phyloP scores from a whole-genome alignment of 2,888 invertebrate genomes.

The Aspidapion aeneum region DNA sequence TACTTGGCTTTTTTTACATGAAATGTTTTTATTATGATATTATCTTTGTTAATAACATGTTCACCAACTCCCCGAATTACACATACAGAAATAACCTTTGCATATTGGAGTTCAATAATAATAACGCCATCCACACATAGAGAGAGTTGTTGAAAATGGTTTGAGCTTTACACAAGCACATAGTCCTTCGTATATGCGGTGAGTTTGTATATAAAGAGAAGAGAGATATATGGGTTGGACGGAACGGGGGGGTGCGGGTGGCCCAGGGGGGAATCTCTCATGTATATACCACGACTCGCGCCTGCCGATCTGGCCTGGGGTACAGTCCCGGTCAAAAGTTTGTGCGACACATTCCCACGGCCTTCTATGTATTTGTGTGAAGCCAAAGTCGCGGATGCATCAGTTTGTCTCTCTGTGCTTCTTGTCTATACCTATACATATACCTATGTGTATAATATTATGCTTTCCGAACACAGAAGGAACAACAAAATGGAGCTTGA shows the following conservation, averaged over 20 bases:
- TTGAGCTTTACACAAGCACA: constrained; percentile 37
- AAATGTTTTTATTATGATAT: too few relatives aligned
- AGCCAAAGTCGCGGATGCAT: neutral
- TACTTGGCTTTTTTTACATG: too few relatives aligned
- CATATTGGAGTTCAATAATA: too few relatives aligned
- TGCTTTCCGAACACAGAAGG: constrained; percentile 29
- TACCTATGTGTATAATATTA: constrained; percentile 42
- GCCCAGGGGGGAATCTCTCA: constrained; percentile 39
- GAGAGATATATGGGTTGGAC: constrained; percentile 3
- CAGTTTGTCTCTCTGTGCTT: neutral
- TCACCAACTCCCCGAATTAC: too few relatives aligned
- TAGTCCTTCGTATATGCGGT: constrained; percentile 33
- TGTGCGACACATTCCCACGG: constrained; percentile 40
- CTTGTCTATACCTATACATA: constrained; percentile 36
- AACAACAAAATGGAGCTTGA: too few relatives aligned
- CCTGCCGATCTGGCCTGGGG: constrained; percentile 39
- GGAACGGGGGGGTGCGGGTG: constrained; percentile 24
- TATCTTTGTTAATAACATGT: too few relatives aligned
- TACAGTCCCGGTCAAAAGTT: constrained; percentile 40
- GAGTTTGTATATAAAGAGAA: constrained; percentile 18
- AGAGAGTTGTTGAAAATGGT: constrained; percentile 18
- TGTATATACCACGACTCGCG: too few relatives aligned
- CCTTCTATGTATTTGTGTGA: too few relatives aligned
- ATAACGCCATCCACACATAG: too few relatives aligned
- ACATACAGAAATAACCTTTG: too few relatives aligned